phyloP scores from a whole-genome alignment of 1,140 invertebrate genomes.

The Penaeus vannamei region DNA sequence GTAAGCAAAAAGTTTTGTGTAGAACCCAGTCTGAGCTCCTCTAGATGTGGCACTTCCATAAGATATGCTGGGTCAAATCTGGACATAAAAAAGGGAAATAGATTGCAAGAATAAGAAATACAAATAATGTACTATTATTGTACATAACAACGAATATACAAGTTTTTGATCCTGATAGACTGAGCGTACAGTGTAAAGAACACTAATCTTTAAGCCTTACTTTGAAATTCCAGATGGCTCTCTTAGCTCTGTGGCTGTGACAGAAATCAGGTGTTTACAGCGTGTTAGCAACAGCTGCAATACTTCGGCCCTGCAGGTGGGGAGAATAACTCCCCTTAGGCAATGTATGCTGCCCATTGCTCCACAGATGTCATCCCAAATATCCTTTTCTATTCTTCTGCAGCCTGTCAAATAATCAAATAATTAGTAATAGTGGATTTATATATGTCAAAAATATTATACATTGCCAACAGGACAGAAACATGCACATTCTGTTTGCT shows the following conservation, averaged over 20 bases:
- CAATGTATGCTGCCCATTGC: conserved; percentile 31
- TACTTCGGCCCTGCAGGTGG: conserved; percentile 17
- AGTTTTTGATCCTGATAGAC: background rate
- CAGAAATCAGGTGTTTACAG: conserved; percentile 40
- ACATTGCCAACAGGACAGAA: too few species aligned
- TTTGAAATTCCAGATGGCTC: background rate
- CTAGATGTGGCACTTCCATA: conserved; percentile 42
- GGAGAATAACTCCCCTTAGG: conserved; percentile 32
- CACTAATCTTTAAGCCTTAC: background rate
- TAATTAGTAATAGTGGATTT: too few species aligned
- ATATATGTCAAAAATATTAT: too few species aligned
- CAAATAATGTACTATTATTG: background rate
- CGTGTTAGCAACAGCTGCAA: conserved; percentile 48
- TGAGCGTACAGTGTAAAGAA: too few species aligned
- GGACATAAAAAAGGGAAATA: background rate
- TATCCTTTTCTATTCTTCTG: conserved; percentile 13
- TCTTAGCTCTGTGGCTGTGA: conserved; percentile 36
- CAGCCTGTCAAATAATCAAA: conserved; percentile 8
- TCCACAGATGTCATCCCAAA: conserved; percentile 35
- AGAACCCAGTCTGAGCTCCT: conserved; percentile 32
- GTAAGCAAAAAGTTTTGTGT: conserved; percentile 39
- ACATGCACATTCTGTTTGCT: too few species aligned
- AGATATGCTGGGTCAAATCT: conserved; percentile 59
- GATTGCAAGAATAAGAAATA: too few species aligned
- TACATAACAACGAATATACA: background rate